Evolutionary conservation across 2,113 vertebrate genomes (phyloP).

Genomic region (Python bivittatus): DNA sequence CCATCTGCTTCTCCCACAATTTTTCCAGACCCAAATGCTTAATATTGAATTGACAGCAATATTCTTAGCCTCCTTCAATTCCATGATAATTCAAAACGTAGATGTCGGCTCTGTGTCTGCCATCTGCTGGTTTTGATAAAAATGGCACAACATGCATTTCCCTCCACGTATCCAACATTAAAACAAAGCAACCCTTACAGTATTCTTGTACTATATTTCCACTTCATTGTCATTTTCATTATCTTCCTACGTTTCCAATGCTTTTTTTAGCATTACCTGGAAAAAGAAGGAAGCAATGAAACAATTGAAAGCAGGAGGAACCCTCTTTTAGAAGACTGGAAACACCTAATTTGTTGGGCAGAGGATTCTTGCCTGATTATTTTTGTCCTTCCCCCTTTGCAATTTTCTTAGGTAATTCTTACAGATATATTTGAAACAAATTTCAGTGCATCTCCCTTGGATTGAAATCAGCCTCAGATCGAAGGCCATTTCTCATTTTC

Average conservation of each 20-base stretch:
- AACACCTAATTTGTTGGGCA: not conserved
- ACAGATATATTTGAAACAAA: not conserved
- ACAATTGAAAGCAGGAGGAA: not conserved
- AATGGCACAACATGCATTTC: not conserved
- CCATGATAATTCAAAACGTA: not conserved
- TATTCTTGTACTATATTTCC: not conserved
- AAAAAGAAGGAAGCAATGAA: not conserved
- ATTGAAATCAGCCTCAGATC: not conserved
- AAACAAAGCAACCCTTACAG: not conserved
- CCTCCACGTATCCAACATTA: too few relatives aligned
- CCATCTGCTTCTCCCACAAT: not conserved
- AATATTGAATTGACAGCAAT: not conserved
- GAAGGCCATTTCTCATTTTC: not conserved
- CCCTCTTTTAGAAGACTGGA: not conserved
- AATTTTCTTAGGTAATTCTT: not conserved
- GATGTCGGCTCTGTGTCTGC: constrained; percentile 27
- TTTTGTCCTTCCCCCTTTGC: not conserved
- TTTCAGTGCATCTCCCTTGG: not conserved
- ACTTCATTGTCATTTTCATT: not conserved
- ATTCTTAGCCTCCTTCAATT: not conserved
- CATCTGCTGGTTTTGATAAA: constrained; percentile 21
- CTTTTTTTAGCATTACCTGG: not conserved
- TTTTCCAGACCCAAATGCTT: not conserved
- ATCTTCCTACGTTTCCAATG: not conserved
- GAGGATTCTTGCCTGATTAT: not conserved